Conservation (phyloP, 2,888 invertebrate species). For the Hirtodrosophila duncani region DNA sequence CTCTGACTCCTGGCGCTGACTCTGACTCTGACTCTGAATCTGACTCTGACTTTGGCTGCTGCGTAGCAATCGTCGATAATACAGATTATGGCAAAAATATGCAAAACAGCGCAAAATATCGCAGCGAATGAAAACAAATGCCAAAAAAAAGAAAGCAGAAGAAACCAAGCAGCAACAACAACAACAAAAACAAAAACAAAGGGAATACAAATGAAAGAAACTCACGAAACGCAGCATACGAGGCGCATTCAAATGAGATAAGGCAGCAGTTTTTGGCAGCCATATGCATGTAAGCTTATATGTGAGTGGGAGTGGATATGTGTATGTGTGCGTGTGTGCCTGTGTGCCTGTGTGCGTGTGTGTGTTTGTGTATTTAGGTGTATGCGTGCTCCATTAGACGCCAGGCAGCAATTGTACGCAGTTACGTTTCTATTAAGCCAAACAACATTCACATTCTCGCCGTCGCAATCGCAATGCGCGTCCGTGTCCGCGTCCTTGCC, state of each 20-base stretch:
- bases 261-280: slow-evolving; percentile 21
- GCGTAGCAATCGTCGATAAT: slow-evolving; percentile 46
- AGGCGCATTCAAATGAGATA: slow-evolving; percentile 45
- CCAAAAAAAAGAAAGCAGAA: slow-evolving; percentile 16
- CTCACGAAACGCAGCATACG: slow-evolving; percentile 37
- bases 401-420: slow-evolving; percentile 39
- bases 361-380: slow-evolving; percentile 16
- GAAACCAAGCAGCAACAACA: background rate
- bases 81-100: slow-evolving; percentile 59
- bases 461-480: background rate
- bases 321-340: slow-evolving; percentile 6
- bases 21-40: background rate
- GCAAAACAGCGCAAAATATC: slow-evolving; percentile 39
- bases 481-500: slow-evolving; percentile 24
- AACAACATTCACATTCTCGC: slow-evolving; percentile 29
- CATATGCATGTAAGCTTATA: background rate
- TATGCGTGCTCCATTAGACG: slow-evolving; percentile 29
- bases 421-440: slow-evolving; percentile 44
- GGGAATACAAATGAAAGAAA: slow-evolving; percentile 15
- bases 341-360: background rate
- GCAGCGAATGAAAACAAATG: slow-evolving; percentile 36
- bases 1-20: too few species aligned
- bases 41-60: slow-evolving; percentile 4
- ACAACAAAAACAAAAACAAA: background rate
- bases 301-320: slow-evolving; percentile 22